Conservation (phyloP, 2,797 vertebrate genomes). For the Xyrichtys novacula region DNA sequence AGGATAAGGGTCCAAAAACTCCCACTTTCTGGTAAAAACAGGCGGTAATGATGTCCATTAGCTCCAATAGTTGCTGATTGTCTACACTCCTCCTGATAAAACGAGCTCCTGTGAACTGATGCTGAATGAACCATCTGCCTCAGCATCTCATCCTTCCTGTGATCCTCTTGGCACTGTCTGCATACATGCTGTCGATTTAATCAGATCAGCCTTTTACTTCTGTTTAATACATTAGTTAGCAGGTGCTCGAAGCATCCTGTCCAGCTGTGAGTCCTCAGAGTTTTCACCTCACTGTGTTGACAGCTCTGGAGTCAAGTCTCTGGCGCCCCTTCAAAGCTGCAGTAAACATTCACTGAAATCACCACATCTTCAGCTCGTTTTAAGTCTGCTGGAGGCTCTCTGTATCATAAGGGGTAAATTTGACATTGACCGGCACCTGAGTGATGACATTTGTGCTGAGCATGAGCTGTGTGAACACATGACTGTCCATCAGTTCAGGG, state of each 20-base stretch:
- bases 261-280: neutral
- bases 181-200: neutral
- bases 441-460: slow-evolving; percentile 56
- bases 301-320: slow-evolving; percentile 1
- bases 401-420: neutral
- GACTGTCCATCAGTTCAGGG: slow-evolving; percentile 45
- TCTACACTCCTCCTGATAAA: neutral
- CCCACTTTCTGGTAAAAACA: neutral
- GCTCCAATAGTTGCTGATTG: neutral
- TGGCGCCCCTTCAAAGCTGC: neutral
- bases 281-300: neutral
- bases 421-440: slow-evolving; percentile 54
- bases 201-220: neutral
- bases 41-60: too few relatives aligned
- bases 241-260: neutral
- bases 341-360: neutral
- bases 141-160: neutral
- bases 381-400: slow-evolving; percentile 40
- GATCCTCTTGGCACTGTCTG: neutral
- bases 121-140: neutral
- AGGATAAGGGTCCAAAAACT: neutral
- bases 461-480: slow-evolving; percentile 68
- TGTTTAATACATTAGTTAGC: slow-evolving; percentile 24
- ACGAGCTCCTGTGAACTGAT: neutral
- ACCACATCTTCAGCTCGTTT: neutral